phyloP scores from a whole-genome alignment of 2,888 invertebrate species.

The Synergus itoensis region DNA sequence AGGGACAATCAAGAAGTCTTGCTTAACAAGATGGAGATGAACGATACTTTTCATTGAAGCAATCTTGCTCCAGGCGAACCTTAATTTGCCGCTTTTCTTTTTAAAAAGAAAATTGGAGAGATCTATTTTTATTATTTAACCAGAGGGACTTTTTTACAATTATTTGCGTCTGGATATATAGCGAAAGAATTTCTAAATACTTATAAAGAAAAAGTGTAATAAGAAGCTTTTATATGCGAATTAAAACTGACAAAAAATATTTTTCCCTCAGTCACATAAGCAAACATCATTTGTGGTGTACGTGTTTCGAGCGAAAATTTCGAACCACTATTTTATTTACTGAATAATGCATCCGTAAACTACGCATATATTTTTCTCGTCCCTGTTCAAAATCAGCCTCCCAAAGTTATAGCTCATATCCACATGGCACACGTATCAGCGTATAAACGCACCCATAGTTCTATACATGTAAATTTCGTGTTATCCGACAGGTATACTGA shows the following conservation, averaged over 20 bases:
- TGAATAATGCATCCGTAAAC: neutral
- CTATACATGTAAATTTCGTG: neutral
- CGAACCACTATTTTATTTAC: neutral
- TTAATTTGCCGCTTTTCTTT: neutral
- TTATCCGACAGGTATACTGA: neutral
- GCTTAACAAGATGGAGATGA: neutral
- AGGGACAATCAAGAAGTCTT: neutral
- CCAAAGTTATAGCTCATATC: conserved; percentile 6
- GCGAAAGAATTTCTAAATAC: neutral
- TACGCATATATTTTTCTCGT: neutral
- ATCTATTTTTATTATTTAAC: neutral
- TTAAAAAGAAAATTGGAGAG: neutral
- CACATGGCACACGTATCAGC: conserved; percentile 1
- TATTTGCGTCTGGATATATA: neutral
- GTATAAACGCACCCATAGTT: neutral
- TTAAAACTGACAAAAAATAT: neutral
- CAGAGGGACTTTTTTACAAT: neutral
- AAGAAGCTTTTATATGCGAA: no score
- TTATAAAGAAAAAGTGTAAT: no score
- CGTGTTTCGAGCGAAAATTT: neutral
- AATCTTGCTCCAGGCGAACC: neutral
- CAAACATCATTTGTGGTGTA: neutral
- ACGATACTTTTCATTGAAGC: neutral
- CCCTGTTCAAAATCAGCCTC: neutral
- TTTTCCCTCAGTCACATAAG: neutral